Conservation (phyloP, 2,797 vertebrate species). For the Ceyx erithaca region DNA sequence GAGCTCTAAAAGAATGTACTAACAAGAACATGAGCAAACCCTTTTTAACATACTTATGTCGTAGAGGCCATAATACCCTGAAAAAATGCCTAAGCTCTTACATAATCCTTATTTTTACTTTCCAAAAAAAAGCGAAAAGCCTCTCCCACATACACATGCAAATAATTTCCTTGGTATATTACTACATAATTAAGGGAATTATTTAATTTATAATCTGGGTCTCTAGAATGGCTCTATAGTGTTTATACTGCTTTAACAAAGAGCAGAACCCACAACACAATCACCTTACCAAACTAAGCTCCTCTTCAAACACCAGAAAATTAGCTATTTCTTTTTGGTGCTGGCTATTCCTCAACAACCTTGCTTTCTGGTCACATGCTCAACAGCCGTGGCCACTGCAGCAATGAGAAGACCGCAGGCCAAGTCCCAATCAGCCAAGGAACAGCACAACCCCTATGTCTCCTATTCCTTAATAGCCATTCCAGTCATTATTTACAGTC, state of each 20-base stretch:
- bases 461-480: background rate
- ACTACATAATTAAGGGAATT: background rate
- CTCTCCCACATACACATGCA: background rate
- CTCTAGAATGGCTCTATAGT: background rate
- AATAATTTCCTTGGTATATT: background rate
- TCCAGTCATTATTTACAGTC: background rate
- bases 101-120: background rate
- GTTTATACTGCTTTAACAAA: background rate
- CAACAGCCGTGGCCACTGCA: background rate
- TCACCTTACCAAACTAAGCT: background rate
- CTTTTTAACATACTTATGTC: background rate
- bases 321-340: background rate
- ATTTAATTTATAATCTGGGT: background rate
- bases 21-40: background rate
- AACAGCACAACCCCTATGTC: background rate
- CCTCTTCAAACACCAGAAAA: background rate
- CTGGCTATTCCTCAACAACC: background rate
- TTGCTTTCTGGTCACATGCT: background rate
- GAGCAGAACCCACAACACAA: background rate
- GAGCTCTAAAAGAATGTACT: background rate
- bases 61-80: background rate
- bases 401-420: background rate
- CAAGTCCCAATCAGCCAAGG: background rate
- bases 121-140: background rate
- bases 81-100: constrained; percentile 28